Percentiles rank a stretch among this genome's conserved stretches.
These are phyloP conservation scores for Episyrphus balteatus DNA, from an alignment of 1,140 invertebrate species.

Conservation along the genomic window DNA sequence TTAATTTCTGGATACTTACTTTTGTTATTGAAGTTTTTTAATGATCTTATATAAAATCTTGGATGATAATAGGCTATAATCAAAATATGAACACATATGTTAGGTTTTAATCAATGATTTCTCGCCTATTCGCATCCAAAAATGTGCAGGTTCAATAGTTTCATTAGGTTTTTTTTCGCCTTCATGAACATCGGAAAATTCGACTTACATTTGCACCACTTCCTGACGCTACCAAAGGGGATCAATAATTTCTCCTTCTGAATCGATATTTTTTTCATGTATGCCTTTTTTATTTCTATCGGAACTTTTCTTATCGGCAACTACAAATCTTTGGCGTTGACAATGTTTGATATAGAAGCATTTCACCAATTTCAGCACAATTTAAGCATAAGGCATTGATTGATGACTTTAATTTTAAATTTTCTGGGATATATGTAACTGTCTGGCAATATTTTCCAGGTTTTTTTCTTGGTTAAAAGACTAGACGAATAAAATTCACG, in stretches of 20 bases:
- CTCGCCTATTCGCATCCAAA: conserved; percentile 72
- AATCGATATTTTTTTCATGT: conserved; percentile 57
- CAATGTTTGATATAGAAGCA: conserved; percentile 54
- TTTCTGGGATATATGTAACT: conserved; percentile 47
- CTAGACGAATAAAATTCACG: conserved; percentile 54
- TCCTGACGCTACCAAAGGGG: conserved; percentile 89
- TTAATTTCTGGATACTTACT: conserved; percentile 28
- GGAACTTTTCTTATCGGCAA: conserved; percentile 38
- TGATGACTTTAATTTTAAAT: conserved; percentile 52
- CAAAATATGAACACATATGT: conserved; percentile 83
- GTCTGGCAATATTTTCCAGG: conserved; percentile 73
- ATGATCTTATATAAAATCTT: conserved; percentile 74
- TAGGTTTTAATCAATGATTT: conserved; percentile 76
- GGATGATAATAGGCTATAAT: conserved; percentile 85
- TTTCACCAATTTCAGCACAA: conserved; percentile 73
- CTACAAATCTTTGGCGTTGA: conserved; percentile 38
- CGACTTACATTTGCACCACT: conserved; percentile 96
- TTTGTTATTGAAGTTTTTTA: conserved; percentile 42
- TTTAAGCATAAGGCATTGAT: conserved; percentile 68
- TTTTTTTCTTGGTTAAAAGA: conserved; percentile 52
- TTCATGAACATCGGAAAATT: conserved; percentile 97
- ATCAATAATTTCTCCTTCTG: conserved; percentile 88
- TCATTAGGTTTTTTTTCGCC: conserved; percentile 98
- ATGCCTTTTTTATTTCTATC: conserved; percentile 51
- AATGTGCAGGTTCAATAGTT: conserved; percentile 98